Percentiles rank a stretch among this genome's conserved stretches.
Conservation (phyloP, 92 coral and sea anemone species). For the Diadumene lineata region DNA sequence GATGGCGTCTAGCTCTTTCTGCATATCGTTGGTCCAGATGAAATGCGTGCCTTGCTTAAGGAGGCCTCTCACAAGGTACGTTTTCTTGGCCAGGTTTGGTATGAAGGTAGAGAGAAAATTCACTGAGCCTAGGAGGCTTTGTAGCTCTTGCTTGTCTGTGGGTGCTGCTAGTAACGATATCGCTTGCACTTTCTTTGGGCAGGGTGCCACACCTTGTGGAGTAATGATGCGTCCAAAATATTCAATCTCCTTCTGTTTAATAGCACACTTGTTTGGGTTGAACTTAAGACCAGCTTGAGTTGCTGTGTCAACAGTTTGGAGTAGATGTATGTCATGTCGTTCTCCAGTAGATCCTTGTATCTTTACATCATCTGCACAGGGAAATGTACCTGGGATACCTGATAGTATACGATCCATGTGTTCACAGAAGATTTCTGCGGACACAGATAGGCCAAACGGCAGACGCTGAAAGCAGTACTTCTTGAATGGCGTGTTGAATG, state of each 20-base stretch:
- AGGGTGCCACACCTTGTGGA: constrained; percentile 34
- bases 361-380: constrained; percentile 67
- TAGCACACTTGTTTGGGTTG: constrained; percentile 61
- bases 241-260: constrained; percentile 50
- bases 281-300: constrained; percentile 37
- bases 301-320: constrained; percentile 49
- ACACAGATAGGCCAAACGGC: constrained; percentile 48
- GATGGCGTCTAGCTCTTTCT: constrained; percentile 36
- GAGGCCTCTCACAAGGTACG: constrained; percentile 15
- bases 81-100: constrained; percentile 20
- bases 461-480: constrained; percentile 49
- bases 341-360: constrained; percentile 34
- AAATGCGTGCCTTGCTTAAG: constrained; percentile 35
- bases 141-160: constrained; percentile 50
- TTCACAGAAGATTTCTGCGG: constrained; percentile 59
- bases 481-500: constrained; percentile 68
- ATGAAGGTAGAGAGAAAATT: constrained; percentile 44
- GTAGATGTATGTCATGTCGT: constrained; percentile 55
- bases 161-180: constrained; percentile 54
- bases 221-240: constrained; percentile 63
- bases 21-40: constrained; percentile 43
- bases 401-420: constrained; percentile 46
- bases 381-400: constrained; percentile 36
- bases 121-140: constrained; percentile 51
- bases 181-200: constrained; percentile 14